Evolutionary conservation across 2,113 vertebrate species (phyloP).

Genomic region (Sterna hirundo): DNA sequence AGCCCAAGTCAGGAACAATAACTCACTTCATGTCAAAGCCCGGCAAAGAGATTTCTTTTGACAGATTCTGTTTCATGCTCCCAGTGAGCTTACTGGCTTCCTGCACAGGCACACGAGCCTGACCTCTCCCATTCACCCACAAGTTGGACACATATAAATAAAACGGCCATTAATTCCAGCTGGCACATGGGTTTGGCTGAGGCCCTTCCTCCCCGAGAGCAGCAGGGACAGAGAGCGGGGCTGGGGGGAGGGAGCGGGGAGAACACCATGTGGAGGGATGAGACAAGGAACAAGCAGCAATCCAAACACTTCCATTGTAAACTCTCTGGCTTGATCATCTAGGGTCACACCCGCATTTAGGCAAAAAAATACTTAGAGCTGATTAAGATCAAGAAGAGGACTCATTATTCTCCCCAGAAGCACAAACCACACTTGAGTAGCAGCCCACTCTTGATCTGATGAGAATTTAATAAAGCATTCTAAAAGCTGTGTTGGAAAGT

Average conservation of each 20-base stretch:
- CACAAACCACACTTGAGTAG: accelerated
- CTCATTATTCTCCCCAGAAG: not conserved
- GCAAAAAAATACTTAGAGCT: not conserved
- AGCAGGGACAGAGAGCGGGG: not conserved
- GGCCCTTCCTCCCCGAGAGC: not conserved
- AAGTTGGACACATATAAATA: not conserved
- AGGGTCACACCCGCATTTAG: not conserved
- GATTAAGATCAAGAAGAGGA: not conserved
- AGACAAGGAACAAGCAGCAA: not conserved
- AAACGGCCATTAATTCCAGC: not conserved
- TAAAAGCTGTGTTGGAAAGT: not conserved
- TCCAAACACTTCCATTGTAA: not conserved
- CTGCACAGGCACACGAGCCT: not conserved
- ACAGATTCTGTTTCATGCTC: conserved; percentile 3
- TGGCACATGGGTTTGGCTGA: not conserved
- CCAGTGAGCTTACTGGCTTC: not conserved
- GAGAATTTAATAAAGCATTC: not conserved
- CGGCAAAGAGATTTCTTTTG: not conserved
- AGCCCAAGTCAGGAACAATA: not conserved
- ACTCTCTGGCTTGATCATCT: not conserved
- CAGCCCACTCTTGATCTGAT: not conserved
- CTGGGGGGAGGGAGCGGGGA: too few relatives aligned
- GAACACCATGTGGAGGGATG: not conserved
- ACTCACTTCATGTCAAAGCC: not conserved
- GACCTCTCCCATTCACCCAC: not conserved